phyloP scores from a whole-genome alignment of 2,888 invertebrate species.

The Rhorus exstirpatorius region DNA sequence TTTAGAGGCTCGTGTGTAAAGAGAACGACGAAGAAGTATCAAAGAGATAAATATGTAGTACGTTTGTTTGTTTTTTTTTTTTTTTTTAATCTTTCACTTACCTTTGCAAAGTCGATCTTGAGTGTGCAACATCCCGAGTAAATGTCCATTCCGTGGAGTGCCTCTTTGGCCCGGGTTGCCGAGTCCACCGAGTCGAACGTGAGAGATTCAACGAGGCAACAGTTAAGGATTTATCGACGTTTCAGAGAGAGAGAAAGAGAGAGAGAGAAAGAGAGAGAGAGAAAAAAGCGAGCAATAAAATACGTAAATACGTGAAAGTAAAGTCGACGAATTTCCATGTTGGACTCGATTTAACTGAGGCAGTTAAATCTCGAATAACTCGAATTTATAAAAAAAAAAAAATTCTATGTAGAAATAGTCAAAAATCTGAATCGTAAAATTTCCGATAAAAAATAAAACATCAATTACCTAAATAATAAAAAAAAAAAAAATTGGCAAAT shows the following conservation, averaged over 20 bases:
- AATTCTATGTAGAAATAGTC: too few relatives aligned
- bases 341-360: too few relatives aligned
- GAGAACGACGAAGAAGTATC: not conserved
- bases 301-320: too few relatives aligned
- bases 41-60: slow-evolving; percentile 1
- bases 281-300: not conserved
- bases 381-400: too few relatives aligned
- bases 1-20: slow-evolving; percentile 28
- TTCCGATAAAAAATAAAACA: too few relatives aligned
- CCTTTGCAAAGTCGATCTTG: slow-evolving; percentile 99
- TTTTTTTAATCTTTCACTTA: too few relatives aligned
- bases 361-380: too few relatives aligned
- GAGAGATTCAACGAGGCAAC: slow-evolving; percentile 88
- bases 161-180: slow-evolving; percentile 97
- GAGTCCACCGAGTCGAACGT: slow-evolving; percentile 97
- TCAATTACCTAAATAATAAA: too few relatives aligned
- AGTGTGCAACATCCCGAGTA: slow-evolving; percentile 99
- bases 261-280: not conserved
- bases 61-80: too few relatives aligned
- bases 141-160: slow-evolving; percentile 99
- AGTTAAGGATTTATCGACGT: slow-evolving; percentile 78
- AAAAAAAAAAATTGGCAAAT: not conserved
- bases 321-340: too few relatives aligned
- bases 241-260: slow-evolving; percentile 23
- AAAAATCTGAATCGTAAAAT: too few relatives aligned